Evolutionary conservation across 2,113 vertebrate species (phyloP).

Genomic region (rabbit (Oryctolagus cuniculus)): DNA sequence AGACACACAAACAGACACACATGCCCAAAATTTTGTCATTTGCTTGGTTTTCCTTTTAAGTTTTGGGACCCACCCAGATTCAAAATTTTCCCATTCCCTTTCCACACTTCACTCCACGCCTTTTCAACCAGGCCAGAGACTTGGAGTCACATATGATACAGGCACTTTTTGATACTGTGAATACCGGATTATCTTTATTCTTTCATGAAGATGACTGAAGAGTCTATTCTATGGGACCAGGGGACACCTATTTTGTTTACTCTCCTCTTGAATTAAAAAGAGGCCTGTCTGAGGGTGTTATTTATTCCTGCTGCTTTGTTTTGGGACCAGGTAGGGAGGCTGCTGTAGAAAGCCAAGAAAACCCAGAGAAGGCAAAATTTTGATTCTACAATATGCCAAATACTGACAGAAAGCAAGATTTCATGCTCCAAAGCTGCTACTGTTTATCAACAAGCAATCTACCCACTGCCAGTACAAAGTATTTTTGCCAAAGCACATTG

Average conservation of each 20-base stretch:
- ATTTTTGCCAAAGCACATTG: constrained; percentile 20
- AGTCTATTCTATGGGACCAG: constrained; percentile 27
- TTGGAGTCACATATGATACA: neutral
- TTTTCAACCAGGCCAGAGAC: neutral
- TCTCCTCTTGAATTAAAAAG: constrained; percentile 51
- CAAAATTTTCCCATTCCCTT: neutral
- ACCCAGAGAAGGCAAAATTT: constrained; percentile 44
- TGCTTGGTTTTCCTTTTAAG: constrained; percentile 37
- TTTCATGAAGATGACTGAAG: neutral
- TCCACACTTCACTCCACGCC: neutral
- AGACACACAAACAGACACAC: neutral
- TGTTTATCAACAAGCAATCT: constrained; percentile 25
- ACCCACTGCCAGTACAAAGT: neutral
- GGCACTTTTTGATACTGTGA: neutral
- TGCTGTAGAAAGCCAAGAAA: constrained; percentile 52
- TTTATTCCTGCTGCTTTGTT: constrained; percentile 23
- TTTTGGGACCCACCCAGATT: neutral
- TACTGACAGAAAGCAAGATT: constrained; percentile 13
- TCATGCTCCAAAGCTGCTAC: constrained; percentile 14
- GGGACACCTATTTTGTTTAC: neutral
- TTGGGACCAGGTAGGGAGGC: neutral
- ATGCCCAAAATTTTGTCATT: neutral
- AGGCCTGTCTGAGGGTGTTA: neutral
- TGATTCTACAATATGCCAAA: constrained; percentile 44
- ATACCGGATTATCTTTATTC: neutral